Base-by-base conservation (phyloP, 2,888 invertebrate genomes). In the Drosophila nr. perissopoda region DNA sequence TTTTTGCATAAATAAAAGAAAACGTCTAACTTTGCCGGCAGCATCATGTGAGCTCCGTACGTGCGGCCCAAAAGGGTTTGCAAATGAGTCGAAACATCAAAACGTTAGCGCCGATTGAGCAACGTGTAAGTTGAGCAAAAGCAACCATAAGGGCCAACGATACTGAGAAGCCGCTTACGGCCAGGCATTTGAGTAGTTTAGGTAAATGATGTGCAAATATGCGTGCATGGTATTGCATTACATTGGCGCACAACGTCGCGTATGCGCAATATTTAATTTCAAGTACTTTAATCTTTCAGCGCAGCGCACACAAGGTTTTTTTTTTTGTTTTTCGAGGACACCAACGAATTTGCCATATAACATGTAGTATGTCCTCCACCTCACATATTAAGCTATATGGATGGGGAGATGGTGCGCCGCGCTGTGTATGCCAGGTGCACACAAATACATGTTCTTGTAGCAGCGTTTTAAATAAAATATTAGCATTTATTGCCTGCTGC, bases 1-100 rank as follows among this genome's bases (percentile, higher is more conserved):
- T 87, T 88, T 90, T 81, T 86, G 83, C 83, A 87, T 90, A 90
- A 88, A 88, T 88, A 86, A 83, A 62, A 60, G 54, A 56, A 61
- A 69, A 68, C 61, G 59, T 51, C 74, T 57, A 81, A 73, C 67
- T 74, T 71, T 63, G 49, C 34, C 27, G 33, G 59, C 38, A 54
- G 36, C 54, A 27, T 65, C 71, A 68, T 56, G 62, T 51, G 70
- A 48, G 25, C 42, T 45, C 42, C 27, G 38, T n/a, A 56, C 38
- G 29, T n/a, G 2, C 34, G 34, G 49, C 49, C 27, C 38, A 58
- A 86, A 89, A 87, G 88, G 83, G 78, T 83, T 83, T 42, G 34
- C 72, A 80, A 89, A 86, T 83, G 81, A 86, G 75, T 59, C 58
- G 48, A 80, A 71, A 72, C 76, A 73, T 73, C 70, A 70, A 60